Base-by-base conservation (phyloP, 1,140 invertebrate species). In the Dreissena polymorpha region DNA sequence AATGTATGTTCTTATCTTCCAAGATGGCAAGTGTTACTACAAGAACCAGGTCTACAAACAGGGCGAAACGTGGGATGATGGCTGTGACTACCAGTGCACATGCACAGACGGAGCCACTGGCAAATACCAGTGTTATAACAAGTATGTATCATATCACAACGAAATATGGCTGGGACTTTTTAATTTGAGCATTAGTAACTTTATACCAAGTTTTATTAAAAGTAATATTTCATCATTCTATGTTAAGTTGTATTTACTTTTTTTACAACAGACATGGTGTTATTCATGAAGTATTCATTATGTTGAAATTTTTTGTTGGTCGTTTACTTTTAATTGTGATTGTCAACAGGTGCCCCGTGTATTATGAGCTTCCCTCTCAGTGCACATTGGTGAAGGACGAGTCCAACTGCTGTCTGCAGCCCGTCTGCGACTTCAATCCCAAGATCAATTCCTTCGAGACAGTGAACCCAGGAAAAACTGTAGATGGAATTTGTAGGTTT, bases 371-470 rank as follows among this genome's bases (percentile, higher is more conserved):
- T 12, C 90, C 90, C 8, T 85, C 88, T 0, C 85, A 88, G 75
- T 91, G 90, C 84, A 90, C 88, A 0, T 81, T 90, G 16, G 86
- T 89, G 0, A 86, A 89, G 63, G 83, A 83, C 25, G 23, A 64
- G 21, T 84, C 87, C 16, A 53, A 88, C 51, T 91, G 90, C 65
- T 91, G 90, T 27, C 75, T 88, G 10, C 75, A 90, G 78, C 88
- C 89, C 6, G 86, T 90, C n/a, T 91, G 90, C 81, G 86, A 90
- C 82, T 91, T 90, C 65, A 86, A 88, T 50, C 88, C 83, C 14
- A 85, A 80, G 23, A 57, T 84, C 53, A 53, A 60, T 21, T 67
- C 78, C 16, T 89, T 87, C 83, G 84, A 89, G 68, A 89, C 87
- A 25, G 86, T 82, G 12, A 86, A 57, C 21, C 86, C 7, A 83